Evolutionary conservation across 2,113 vertebrate species (phyloP).

Genomic region (Neomonachus schauinslandi): DNA sequence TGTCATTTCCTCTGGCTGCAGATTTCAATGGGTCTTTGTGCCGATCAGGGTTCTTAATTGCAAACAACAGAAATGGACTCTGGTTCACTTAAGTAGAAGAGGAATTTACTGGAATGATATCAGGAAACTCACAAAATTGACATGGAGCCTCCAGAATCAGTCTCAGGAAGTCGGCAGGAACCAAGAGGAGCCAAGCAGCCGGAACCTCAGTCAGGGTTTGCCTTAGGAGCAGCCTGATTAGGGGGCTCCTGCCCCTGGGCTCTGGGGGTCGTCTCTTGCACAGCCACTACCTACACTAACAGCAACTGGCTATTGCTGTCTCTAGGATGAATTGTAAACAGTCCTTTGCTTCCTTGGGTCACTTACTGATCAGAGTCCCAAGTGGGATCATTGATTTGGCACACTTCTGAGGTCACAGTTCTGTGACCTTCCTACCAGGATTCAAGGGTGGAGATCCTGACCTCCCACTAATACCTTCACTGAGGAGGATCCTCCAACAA

Average conservation of each 20-base stretch:
- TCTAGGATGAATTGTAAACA: background rate
- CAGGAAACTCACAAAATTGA: constrained; percentile 24
- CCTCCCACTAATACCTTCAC: background rate
- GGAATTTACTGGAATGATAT: constrained; percentile 5
- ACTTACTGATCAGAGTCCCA: background rate
- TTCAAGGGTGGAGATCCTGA: background rate
- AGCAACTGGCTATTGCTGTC: background rate
- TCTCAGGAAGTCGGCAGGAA: background rate
- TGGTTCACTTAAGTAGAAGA: constrained; percentile 51
- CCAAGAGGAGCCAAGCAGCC: background rate
- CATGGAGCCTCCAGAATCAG: background rate
- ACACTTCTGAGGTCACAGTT: background rate
- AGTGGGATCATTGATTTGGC: background rate
- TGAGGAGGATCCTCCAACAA: background rate
- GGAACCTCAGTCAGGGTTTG: background rate
- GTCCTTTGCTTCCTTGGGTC: background rate
- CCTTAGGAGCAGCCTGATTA: background rate
- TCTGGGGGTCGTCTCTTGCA: background rate
- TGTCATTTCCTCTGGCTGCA: constrained; percentile 41
- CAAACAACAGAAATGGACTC: constrained; percentile 42
- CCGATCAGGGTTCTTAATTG: constrained; percentile 46
- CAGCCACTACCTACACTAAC: background rate
- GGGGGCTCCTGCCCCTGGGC: background rate
- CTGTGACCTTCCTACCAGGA: background rate
- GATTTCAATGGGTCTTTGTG: constrained; percentile 30